These are phyloP conservation scores for Centropyge bicolor DNA, from an alignment of 2,797 vertebrate species.

Conservation along the genomic window DNA sequence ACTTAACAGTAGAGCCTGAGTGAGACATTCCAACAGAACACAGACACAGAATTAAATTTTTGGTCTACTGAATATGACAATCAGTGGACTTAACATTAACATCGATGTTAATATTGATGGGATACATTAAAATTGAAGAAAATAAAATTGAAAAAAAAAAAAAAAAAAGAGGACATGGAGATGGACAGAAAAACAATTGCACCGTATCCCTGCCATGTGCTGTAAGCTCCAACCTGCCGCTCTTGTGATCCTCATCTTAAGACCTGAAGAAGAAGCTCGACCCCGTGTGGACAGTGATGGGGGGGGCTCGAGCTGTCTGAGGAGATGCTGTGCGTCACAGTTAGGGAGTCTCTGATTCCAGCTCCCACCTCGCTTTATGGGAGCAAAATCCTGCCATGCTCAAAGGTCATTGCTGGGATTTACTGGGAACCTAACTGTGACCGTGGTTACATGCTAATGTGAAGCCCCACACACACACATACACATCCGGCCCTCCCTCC, in stretches of 20 bases:
- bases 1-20: slow-evolving; percentile 64
- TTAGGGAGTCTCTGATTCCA: slow-evolving; percentile 37
- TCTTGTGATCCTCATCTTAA: slow-evolving; percentile 34
- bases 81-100: slow-evolving; percentile 53
- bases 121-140: slow-evolving; percentile 34
- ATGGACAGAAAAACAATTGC: slow-evolving; percentile 60
- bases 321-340: slow-evolving; percentile 32
- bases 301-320: slow-evolving; percentile 2
- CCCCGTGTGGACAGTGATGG: slow-evolving; percentile 14
- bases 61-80: slow-evolving; percentile 51
- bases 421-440: slow-evolving; percentile 11
- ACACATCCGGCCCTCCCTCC: background rate
- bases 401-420: slow-evolving; percentile 72
- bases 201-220: slow-evolving; percentile 76
- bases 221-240: slow-evolving; percentile 38
- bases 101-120: slow-evolving; percentile 41
- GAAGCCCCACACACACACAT: background rate
- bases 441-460: slow-evolving; percentile 42
- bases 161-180: slow-evolving; percentile 30
- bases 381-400: slow-evolving; percentile 17
- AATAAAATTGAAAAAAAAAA: background rate
- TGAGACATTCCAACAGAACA: slow-evolving; percentile 59
- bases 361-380: slow-evolving; percentile 64
- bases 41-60: slow-evolving; percentile 41
- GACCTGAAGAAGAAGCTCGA: slow-evolving; percentile 48